These are phyloP conservation scores for Scaeva pyrastri DNA, from an alignment of 2,888 invertebrate species.

Conservation along the genomic window DNA sequence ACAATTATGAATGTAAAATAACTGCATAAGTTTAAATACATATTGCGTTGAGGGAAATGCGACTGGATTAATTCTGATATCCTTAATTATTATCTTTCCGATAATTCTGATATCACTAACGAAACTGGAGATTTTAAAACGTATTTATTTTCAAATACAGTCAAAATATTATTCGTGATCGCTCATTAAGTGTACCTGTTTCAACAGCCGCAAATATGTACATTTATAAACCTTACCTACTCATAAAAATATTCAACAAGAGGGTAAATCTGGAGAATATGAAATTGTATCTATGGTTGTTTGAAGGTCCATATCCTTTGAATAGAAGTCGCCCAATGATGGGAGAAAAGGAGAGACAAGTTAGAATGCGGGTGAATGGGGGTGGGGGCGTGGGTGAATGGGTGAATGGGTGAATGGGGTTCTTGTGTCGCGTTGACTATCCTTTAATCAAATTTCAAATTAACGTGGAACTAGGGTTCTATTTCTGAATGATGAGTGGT, in stretches of 20 bases:
- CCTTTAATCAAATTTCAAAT: slow-evolving; percentile 59
- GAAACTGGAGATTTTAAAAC: no score
- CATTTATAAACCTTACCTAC: no score
- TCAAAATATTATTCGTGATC: no score
- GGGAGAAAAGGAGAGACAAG: not conserved
- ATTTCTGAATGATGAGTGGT: slow-evolving; percentile 42
- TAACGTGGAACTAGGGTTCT: slow-evolving; percentile 16
- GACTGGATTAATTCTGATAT: no score
- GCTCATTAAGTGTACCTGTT: not conserved
- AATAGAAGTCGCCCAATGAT: not conserved
- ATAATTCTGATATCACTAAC: no score
- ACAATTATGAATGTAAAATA: no score
- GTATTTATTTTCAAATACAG: no score
- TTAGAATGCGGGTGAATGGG: not conserved
- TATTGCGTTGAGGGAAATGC: no score
- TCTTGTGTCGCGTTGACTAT: not conserved
- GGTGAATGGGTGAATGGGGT: not conserved
- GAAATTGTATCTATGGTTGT: not conserved
- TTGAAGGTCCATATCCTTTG: not conserved
- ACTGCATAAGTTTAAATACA: no score
- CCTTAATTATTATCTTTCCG: no score
- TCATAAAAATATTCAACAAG: not conserved
- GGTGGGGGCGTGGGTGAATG: not conserved
- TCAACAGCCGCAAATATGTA: not conserved
- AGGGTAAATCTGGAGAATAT: not conserved